phyloP scores from a whole-genome alignment of 1,140 invertebrate species.

The Drosophila lini region DNA sequence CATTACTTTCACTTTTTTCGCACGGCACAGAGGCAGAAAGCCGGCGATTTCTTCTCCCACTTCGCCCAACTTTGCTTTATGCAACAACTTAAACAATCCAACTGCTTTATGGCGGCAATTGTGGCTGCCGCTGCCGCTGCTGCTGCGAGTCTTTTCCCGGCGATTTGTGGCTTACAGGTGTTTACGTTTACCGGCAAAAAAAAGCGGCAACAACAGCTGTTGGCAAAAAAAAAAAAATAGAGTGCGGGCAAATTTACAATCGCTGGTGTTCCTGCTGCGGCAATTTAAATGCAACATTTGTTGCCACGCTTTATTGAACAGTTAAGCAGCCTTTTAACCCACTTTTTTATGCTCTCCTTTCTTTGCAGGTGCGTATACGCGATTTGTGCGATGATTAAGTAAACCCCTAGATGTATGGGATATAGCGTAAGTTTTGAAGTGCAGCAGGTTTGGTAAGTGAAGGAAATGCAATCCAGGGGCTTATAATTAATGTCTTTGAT shows the following conservation, averaged over 20 bases:
- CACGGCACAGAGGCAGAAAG: conserved; percentile 52
- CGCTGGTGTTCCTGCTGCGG: conserved; percentile 27
- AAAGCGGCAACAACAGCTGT: conserved; percentile 55
- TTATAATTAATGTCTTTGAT: background rate
- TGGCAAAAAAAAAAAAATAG: conserved; percentile 28
- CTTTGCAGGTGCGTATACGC: conserved; percentile 70
- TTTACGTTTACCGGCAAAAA: conserved; percentile 62
- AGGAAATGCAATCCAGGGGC: background rate
- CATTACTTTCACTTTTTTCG: conserved; percentile 75
- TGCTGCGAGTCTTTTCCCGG: conserved; percentile 23
- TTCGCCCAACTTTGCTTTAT: conserved; percentile 60
- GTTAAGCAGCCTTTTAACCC: conserved; percentile 38
- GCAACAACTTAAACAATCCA: conserved; percentile 78
- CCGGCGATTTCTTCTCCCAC: conserved; percentile 73
- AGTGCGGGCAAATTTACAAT: conserved; percentile 39
- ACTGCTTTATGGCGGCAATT: conserved; percentile 65
- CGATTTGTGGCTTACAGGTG: conserved; percentile 81
- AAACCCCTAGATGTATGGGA: background rate
- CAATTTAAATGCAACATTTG: conserved; percentile 42
- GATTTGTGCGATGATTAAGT: conserved; percentile 9
- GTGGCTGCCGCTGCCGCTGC: conserved; percentile 29
- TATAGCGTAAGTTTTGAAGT: conserved; percentile 17
- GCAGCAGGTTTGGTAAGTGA: conserved; percentile 16
- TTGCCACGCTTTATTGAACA: conserved; percentile 53
- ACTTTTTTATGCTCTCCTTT: conserved; percentile 43